Evolutionary conservation across 2,797 vertebrate species (phyloP).

Genomic region (Hapalemur alaotrensis): DNA sequence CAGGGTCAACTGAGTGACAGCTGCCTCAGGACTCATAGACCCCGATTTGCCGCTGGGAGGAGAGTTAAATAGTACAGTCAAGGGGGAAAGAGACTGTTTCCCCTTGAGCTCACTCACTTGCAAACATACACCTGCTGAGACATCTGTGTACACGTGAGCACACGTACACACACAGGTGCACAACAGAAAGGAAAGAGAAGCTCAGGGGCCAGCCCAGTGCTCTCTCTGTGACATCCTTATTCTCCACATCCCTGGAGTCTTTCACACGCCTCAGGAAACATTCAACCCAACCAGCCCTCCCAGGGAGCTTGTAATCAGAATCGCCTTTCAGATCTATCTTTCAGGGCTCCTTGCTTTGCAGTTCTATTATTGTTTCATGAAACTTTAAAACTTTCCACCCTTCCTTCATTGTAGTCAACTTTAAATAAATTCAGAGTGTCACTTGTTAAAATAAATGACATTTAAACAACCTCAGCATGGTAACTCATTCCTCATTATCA

Average conservation of each 20-base stretch:
- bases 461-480: constrained; percentile 79
- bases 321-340: constrained; percentile 8
- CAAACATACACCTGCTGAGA: not conserved
- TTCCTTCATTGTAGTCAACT: constrained; percentile 78
- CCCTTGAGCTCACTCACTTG: not conserved
- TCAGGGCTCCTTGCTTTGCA: constrained; percentile 52
- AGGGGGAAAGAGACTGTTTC: not conserved
- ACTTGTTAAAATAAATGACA: constrained; percentile 81
- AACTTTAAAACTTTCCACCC: constrained; percentile 78
- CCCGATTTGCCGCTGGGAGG: too few species aligned
- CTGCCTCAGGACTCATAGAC: not conserved
- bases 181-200: not conserved
- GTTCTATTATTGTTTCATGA: constrained; percentile 73
- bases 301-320: not conserved
- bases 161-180: not conserved
- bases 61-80: not conserved
- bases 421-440: constrained; percentile 79
- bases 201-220: not conserved
- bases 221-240: not conserved
- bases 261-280: not conserved
- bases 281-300: not conserved
- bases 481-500: constrained; percentile 80
- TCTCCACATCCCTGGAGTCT: not conserved
- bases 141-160: too few species aligned
- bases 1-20: not conserved